phyloP scores from a whole-genome alignment of 2,113 vertebrate species.

The Paratilapia polleni region DNA sequence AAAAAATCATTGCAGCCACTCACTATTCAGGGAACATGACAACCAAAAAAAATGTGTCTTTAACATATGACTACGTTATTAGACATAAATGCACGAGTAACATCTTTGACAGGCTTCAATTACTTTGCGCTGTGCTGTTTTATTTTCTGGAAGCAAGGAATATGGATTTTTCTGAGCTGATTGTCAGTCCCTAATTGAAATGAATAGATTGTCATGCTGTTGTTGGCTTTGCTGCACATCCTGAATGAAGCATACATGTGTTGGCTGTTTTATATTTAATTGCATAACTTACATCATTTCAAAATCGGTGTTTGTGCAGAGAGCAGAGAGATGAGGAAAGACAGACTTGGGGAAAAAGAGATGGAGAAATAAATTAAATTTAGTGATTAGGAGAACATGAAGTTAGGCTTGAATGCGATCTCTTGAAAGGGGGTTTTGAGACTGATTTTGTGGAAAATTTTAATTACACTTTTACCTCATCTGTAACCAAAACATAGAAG shows the following conservation, averaged over 20 bases:
- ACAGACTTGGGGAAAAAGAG: not conserved
- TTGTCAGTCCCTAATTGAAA: constrained; percentile 19
- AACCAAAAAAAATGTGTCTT: not conserved
- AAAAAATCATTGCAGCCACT: not conserved
- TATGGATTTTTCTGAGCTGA: constrained; percentile 37
- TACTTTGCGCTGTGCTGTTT: constrained; percentile 20
- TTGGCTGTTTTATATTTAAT: not conserved
- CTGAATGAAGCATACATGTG: not conserved
- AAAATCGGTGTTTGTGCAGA: not conserved
- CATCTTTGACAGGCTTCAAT: constrained; percentile 19
- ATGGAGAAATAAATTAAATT: not conserved
- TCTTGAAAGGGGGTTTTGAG: not conserved
- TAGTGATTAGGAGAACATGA: not conserved
- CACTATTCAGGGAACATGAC: not conserved
- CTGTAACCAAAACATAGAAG: not conserved
- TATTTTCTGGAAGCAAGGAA: not conserved
- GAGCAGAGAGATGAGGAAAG: not conserved
- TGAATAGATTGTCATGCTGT: constrained; percentile 2
- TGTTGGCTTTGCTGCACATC: constrained; percentile 10
- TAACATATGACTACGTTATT: constrained; percentile 17
- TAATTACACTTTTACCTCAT: not conserved
- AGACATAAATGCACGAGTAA: constrained; percentile 34
- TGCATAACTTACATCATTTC: constrained; percentile 8
- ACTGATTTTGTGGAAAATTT: constrained; percentile 13
- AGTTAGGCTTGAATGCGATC: not conserved